Conservation (phyloP, 1,140 invertebrate species). For the Bicyclus anynana region DNA sequence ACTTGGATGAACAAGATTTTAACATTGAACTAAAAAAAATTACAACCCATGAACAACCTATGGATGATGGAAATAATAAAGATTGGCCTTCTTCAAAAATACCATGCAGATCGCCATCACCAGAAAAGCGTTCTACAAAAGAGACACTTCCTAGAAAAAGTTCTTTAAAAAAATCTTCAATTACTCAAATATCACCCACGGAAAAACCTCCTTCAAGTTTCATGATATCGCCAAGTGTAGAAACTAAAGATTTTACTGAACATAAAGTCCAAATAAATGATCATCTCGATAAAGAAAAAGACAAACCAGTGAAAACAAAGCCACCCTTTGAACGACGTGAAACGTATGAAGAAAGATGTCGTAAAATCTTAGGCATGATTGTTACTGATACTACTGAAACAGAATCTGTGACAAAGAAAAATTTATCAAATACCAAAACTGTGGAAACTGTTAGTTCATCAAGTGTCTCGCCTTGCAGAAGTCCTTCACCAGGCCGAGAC, state of each 20-base stretch:
- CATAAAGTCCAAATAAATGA: constrained; percentile 52
- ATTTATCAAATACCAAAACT: constrained; percentile 27
- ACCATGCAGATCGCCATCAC: constrained; percentile 60
- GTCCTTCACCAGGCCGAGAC: constrained; percentile 40
- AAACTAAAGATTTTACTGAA: constrained; percentile 38
- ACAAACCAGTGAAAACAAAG: constrained; percentile 47
- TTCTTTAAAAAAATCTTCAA: constrained; percentile 68
- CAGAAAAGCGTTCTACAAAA: constrained; percentile 53
- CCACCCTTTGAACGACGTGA: constrained; percentile 78
- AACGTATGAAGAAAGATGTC: constrained; percentile 84
- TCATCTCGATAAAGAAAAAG: constrained; percentile 33
- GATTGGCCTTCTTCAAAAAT: constrained; percentile 49
- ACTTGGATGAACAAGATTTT: constrained; percentile 50
- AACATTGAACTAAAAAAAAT: background rate
- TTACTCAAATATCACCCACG: constrained; percentile 41
- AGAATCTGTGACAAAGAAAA: constrained; percentile 24
- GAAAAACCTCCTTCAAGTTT: constrained; percentile 67
- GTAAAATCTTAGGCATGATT: constrained; percentile 81
- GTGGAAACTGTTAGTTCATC: constrained; percentile 32
- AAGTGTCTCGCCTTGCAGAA: constrained; percentile 47
- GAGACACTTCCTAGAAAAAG: constrained; percentile 67
- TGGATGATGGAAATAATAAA: constrained; percentile 21
- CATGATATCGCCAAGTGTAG: constrained; percentile 52
- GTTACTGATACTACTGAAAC: constrained; percentile 55
- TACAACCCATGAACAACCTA: constrained; percentile 15